phyloP scores from a whole-genome alignment of 2,888 invertebrate genomes.

The Cephalotes varians region DNA sequence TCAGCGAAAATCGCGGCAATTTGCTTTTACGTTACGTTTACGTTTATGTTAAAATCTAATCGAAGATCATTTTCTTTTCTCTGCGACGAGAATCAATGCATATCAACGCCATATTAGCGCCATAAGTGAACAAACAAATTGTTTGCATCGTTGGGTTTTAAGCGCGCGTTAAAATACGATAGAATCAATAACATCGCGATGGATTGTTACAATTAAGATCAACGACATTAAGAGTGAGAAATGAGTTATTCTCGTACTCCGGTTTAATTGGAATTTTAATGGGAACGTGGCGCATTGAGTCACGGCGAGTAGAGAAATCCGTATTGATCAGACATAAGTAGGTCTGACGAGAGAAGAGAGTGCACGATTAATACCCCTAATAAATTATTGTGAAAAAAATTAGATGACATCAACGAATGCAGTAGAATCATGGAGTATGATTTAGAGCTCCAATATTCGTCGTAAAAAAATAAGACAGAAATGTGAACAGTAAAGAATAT shows the following conservation, averaged over 20 bases:
- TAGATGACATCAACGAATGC: too few relatives aligned
- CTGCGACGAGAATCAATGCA: not conserved
- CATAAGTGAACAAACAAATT: slow-evolving; percentile 24
- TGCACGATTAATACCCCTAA: not conserved
- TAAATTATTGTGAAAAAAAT: not conserved
- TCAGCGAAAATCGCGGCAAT: not conserved
- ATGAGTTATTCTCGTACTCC: not conserved
- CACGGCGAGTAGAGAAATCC: slow-evolving; percentile 29
- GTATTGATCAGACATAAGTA: slow-evolving; percentile 46
- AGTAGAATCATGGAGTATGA: not conserved
- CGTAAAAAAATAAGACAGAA: not conserved
- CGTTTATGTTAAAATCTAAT: not conserved
- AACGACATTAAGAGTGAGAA: not conserved
- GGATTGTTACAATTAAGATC: not conserved
- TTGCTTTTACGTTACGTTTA: not conserved
- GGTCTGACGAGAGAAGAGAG: not conserved
- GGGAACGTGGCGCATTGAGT: not conserved
- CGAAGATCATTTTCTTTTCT: not conserved
- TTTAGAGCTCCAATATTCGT: not conserved
- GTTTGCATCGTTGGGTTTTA: slow-evolving; percentile 24
- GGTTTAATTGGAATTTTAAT: not conserved
- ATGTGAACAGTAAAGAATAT: not conserved
- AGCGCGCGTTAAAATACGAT: not conserved
- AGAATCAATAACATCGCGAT: slow-evolving; percentile 8
- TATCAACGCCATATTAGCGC: not conserved